Conservation (phyloP, 2,888 invertebrate species). For the Xanthorhoe spadicearia region DNA sequence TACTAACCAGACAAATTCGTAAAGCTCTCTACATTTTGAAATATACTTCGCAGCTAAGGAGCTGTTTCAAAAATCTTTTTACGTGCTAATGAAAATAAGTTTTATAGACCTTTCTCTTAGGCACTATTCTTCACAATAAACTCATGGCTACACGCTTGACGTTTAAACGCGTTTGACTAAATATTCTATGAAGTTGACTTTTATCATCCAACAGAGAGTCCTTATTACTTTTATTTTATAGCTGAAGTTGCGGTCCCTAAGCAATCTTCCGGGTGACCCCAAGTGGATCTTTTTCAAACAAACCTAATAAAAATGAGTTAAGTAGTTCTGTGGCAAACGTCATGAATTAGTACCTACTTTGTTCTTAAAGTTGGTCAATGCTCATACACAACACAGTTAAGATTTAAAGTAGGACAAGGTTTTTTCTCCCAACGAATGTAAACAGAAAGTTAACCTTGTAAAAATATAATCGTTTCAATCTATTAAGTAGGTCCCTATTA, state of each 20-base stretch:
- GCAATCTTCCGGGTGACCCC: conserved; percentile 46
- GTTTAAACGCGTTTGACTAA: conserved; percentile 34
- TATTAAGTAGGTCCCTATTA: too few relatives aligned
- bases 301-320: conserved; percentile 40
- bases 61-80: not conserved
- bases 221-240: conserved; percentile 46
- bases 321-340: conserved; percentile 35
- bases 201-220: conserved; percentile 42
- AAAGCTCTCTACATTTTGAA: not conserved
- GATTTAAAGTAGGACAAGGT: not conserved
- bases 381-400: too few relatives aligned
- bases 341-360: conserved; percentile 17
- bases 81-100: not conserved
- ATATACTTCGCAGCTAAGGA: too few relatives aligned
- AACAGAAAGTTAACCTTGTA: too few relatives aligned
- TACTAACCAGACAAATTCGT: not conserved
- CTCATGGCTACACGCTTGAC: conserved; percentile 11
- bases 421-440: too few relatives aligned
- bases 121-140: conserved; percentile 14
- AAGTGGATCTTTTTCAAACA: conserved; percentile 45
- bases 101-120: conserved; percentile 4
- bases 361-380: conserved; percentile 14
- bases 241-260: conserved; percentile 44
- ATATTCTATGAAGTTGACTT: conserved; percentile 39
- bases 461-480: too few relatives aligned